phyloP scores from a whole-genome alignment of 2,797 vertebrate genomes.

The Antennarius maculatus region DNA sequence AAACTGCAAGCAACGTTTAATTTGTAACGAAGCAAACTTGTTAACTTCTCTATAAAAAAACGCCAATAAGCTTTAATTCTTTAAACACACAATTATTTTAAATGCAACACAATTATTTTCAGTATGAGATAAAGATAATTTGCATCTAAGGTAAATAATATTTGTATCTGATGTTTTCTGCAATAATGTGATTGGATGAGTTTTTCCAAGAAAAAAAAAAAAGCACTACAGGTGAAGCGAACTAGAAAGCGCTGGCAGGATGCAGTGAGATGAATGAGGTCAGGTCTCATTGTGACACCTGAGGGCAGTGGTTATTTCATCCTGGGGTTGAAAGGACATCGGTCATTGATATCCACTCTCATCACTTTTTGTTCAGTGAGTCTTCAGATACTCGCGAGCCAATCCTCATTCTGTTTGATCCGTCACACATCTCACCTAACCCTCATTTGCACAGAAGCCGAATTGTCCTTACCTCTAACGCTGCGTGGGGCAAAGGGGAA shows the following conservation, averaged over 20 bases:
- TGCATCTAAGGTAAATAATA: not conserved
- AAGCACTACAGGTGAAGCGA: not conserved
- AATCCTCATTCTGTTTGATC: constrained; percentile 53
- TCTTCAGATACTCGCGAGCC: constrained; percentile 32
- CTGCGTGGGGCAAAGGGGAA: not conserved
- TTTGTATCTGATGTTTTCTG: not conserved
- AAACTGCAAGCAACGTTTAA: not conserved
- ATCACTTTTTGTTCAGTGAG: constrained; percentile 21
- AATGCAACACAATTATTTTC: not conserved
- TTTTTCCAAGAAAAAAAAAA: not conserved
- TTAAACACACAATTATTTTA: not conserved
- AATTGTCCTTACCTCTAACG: constrained; percentile 20
- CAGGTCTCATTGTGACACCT: constrained; percentile 20
- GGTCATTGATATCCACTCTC: constrained; percentile 23
- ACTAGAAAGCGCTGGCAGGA: not conserved
- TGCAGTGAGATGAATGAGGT: constrained; percentile 3
- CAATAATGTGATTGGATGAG: not conserved
- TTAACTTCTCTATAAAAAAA: constrained; percentile 1
- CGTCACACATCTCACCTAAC: constrained; percentile 1
- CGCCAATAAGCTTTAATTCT: not conserved
- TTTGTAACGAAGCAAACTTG: not conserved
- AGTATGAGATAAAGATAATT: not conserved
- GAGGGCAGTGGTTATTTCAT: constrained; percentile 22
- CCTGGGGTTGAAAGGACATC: constrained; percentile 34
- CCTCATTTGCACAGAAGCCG: constrained; percentile 22